These are phyloP conservation scores for Lepidurus arcticus DNA, from an alignment of 1,140 invertebrate species.

Conservation along the genomic window DNA sequence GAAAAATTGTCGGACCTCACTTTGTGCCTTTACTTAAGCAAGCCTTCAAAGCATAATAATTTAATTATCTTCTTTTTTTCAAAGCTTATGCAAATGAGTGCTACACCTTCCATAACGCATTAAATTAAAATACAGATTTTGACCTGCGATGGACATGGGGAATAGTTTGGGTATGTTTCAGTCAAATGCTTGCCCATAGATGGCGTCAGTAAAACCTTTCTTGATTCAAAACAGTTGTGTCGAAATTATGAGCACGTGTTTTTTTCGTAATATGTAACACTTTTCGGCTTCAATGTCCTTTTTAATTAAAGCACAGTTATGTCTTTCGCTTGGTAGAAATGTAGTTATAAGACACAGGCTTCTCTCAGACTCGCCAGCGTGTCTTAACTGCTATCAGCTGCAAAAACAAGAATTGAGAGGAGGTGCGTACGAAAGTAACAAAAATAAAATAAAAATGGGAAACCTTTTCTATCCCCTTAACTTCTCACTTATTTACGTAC, in stretches of 20 bases:
- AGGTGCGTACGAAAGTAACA: too few species aligned
- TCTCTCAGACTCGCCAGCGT: background rate
- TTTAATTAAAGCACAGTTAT: background rate
- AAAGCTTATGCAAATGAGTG: too few species aligned
- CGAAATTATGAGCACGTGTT: background rate
- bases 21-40: background rate
- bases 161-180: background rate
- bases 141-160: background rate
- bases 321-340: background rate
- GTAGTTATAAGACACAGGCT: background rate
- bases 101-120: background rate
- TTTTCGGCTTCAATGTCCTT: background rate
- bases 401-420: background rate
- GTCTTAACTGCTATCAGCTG: background rate
- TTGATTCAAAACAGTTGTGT: constrained; percentile 1
- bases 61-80: too few species aligned
- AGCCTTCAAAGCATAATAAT: too few species aligned
- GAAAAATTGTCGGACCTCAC: background rate
- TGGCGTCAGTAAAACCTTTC: background rate
- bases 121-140: background rate
- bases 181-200: background rate
- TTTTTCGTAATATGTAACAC: background rate
- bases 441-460: too few species aligned
- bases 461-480: too few species aligned
- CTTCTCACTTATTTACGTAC: too few species aligned